Percentiles rank a stretch among this genome's conserved stretches.
Evolutionary conservation across 2,888 invertebrate genomes (phyloP).

Genomic region (Mamestra brassicae): DNA sequence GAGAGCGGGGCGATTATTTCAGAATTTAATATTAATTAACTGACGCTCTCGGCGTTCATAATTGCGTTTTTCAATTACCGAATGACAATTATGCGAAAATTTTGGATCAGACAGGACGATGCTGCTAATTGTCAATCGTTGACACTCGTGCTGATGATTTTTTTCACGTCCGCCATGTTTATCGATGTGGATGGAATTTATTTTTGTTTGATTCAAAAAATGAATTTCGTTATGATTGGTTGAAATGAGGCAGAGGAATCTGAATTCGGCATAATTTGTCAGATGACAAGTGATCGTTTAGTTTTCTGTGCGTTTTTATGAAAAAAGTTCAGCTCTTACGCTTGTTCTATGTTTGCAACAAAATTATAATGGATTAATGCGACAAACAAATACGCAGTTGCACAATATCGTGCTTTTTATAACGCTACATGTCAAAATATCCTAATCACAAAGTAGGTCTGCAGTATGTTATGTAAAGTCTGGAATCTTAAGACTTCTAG

Average conservation of each 20-base stretch:
- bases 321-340: neutral
- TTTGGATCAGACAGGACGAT: constrained; percentile 84
- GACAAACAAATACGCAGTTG: neutral
- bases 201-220: constrained; percentile 39
- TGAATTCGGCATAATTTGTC: constrained; percentile 29
- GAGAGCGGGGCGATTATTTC: constrained; percentile 85
- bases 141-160: constrained; percentile 65
- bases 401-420: no score
- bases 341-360: neutral
- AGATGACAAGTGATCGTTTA: neutral
- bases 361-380: neutral
- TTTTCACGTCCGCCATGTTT: constrained; percentile 64
- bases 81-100: constrained; percentile 88
- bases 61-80: constrained; percentile 91
- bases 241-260: constrained; percentile 11
- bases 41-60: constrained; percentile 84
- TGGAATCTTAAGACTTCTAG: neutral
- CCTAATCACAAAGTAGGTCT: neutral
- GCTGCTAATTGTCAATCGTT: constrained; percentile 83
- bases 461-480: neutral
- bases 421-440: neutral
- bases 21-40: constrained; percentile 91
- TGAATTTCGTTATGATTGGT: constrained; percentile 24
- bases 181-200: constrained; percentile 44
- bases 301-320: neutral